These are phyloP conservation scores for Apamea sordens DNA, from an alignment of 2,888 invertebrate species.

Conservation along the genomic window DNA sequence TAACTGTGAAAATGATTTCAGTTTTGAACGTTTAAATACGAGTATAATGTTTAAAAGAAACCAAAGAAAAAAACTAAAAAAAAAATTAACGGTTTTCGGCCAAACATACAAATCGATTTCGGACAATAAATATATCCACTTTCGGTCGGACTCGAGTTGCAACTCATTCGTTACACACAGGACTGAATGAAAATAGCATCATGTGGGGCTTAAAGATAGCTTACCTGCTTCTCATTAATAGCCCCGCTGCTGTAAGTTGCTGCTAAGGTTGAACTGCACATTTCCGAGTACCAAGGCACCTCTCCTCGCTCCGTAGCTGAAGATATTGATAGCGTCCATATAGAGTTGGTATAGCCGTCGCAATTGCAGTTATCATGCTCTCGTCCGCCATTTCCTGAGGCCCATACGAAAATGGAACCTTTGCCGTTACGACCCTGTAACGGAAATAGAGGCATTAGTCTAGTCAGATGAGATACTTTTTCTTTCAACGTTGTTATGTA, in stretches of 20 bases:
- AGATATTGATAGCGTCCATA: conserved; percentile 99
- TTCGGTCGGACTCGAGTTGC: not conserved
- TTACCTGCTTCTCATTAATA: conserved; percentile 95
- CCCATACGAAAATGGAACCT: conserved; percentile 99
- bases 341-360: conserved; percentile 99
- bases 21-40: too few species aligned
- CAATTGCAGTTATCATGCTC: conserved; percentile 99
- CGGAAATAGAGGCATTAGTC: conserved; percentile 59
- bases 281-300: conserved; percentile 99
- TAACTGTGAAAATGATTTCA: too few species aligned
- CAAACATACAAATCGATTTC: too few species aligned
- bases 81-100: too few species aligned
- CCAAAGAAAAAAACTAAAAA: too few species aligned
- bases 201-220: conserved; percentile 11
- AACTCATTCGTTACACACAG: not conserved
- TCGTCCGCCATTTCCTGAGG: conserved; percentile 99
- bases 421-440: conserved; percentile 96
- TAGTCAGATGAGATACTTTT: conserved; percentile 29
- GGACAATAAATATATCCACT: too few species aligned
- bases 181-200: not conserved
- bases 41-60: too few species aligned
- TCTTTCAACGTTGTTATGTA: conserved; percentile 10
- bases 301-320: conserved; percentile 97
- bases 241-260: conserved; percentile 99
- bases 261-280: conserved; percentile 99